Conservation (phyloP, 2,888 invertebrate species). For the Drosophila recens region DNA sequence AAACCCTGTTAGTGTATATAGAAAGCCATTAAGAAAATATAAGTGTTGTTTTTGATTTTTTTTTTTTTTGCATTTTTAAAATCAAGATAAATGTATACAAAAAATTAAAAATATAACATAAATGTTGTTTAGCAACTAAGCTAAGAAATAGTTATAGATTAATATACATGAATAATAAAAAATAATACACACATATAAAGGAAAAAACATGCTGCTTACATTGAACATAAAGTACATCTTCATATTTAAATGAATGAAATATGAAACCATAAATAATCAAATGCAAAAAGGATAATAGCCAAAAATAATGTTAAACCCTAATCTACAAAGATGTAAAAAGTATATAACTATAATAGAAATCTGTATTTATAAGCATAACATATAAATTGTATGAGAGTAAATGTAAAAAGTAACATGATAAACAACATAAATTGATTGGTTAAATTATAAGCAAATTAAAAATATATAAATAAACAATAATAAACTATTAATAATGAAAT, state of each 20-base stretch:
- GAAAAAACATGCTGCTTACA: conserved; percentile 46
- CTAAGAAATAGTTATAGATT: conserved; percentile 40
- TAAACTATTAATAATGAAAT: conserved; percentile 60
- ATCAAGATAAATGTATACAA: conserved; percentile 17
- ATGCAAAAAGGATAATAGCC: conserved; percentile 25
- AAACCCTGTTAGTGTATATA: conserved; percentile 60
- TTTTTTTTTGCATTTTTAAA: conserved; percentile 11
- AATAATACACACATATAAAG: conserved; percentile 1
- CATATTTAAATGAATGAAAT: conserved; percentile 55
- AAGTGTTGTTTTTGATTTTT: conserved; percentile 11
- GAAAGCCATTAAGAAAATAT: conserved; percentile 16
- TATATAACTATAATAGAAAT: conserved; percentile 38
- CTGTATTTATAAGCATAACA: conserved; percentile 38
- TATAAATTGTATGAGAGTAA: conserved; percentile 33
- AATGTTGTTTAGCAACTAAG: conserved; percentile 59
- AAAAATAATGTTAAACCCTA: conserved; percentile 9
- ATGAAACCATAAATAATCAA: conserved; percentile 30
- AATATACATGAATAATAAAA: conserved; percentile 21
- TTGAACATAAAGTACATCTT: conserved; percentile 69
- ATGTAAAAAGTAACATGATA: conserved; percentile 63
- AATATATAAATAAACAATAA: conserved; percentile 72
- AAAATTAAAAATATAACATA: conserved; percentile 27
- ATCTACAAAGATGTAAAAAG: conserved; percentile 59
- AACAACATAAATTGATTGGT: conserved; percentile 49
- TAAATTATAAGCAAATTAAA: conserved; percentile 52